Percentiles rank a stretch among this genome's conserved stretches.
Conservation (phyloP, 2,797 vertebrate species). For the Vireo griseus region DNA sequence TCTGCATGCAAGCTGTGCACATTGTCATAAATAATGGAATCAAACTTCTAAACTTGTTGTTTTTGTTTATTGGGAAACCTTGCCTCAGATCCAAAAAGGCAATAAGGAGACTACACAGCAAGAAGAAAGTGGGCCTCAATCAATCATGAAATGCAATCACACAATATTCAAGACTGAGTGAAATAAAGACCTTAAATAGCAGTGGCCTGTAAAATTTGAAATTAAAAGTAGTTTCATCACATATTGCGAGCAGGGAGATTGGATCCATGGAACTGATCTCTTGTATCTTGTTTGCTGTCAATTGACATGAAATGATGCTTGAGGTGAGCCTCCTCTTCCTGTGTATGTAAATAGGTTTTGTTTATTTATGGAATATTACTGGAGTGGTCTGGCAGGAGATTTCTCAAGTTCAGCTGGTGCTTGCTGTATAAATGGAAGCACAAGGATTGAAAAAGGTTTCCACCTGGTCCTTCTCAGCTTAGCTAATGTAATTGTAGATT, state of each 20-base stretch:
- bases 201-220: conserved; percentile 20
- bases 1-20: not conserved
- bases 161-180: conserved; percentile 10
- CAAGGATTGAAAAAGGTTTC: not conserved
- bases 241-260: not conserved
- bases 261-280: not conserved
- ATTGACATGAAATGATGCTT: not conserved
- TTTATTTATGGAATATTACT: not conserved
- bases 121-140: conserved; percentile 31
- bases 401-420: not conserved
- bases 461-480: not conserved
- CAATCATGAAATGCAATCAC: conserved; percentile 57
- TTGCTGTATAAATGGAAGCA: not conserved
- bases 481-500: not conserved
- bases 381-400: not conserved
- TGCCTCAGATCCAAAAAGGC: conserved; percentile 52
- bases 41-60: conserved; percentile 17
- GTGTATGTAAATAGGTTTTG: not conserved
- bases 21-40: not conserved
- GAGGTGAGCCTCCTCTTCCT: not conserved
- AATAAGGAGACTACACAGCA: conserved; percentile 25
- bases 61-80: conserved; percentile 54
- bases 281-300: not conserved
- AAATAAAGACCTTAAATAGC: conserved; percentile 54
- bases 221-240: conserved; percentile 47